These are phyloP conservation scores for Lacerta viridis DNA, from an alignment of 2,797 vertebrate species.

Conservation along the genomic window DNA sequence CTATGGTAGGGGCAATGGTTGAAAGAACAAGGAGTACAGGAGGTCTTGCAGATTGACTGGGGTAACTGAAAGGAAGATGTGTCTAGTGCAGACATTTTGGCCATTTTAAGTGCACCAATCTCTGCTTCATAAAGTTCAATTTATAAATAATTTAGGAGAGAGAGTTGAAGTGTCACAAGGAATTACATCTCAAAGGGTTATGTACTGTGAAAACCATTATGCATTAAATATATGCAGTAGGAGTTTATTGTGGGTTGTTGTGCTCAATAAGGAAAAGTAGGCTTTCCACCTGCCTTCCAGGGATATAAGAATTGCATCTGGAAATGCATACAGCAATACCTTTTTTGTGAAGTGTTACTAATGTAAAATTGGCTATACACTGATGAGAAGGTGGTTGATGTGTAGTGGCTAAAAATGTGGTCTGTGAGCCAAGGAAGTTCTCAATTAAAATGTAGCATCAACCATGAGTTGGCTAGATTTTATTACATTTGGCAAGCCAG, in stretches of 20 bases:
- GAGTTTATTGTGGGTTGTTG: not conserved
- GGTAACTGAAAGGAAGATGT: not conserved
- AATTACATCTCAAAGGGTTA: conserved; percentile 22
- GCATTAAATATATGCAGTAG: conserved; percentile 2
- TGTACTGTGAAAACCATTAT: not conserved
- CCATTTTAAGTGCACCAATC: not conserved
- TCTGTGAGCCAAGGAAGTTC: not conserved
- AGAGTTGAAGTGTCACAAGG: conserved; percentile 21
- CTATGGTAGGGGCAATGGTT: not conserved
- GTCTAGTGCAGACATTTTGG: not conserved
- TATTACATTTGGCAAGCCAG: not conserved
- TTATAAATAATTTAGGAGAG: conserved; percentile 24
- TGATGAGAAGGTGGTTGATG: not conserved
- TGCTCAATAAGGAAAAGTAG: not conserved
- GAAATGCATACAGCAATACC: not conserved
- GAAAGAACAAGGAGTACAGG: not conserved
- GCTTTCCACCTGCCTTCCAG: not conserved
- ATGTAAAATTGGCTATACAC: too few relatives aligned
- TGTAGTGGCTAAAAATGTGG: not conserved
- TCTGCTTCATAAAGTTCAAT: conserved; percentile 12
- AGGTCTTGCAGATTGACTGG: not conserved
- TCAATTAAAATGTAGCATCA: not conserved
- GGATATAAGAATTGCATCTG: not conserved
- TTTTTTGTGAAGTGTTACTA: not conserved
- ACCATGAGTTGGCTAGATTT: not conserved